These are phyloP conservation scores for Cheumatopsyche charites DNA, from an alignment of 1,140 invertebrate genomes.

Conservation along the genomic window DNA sequence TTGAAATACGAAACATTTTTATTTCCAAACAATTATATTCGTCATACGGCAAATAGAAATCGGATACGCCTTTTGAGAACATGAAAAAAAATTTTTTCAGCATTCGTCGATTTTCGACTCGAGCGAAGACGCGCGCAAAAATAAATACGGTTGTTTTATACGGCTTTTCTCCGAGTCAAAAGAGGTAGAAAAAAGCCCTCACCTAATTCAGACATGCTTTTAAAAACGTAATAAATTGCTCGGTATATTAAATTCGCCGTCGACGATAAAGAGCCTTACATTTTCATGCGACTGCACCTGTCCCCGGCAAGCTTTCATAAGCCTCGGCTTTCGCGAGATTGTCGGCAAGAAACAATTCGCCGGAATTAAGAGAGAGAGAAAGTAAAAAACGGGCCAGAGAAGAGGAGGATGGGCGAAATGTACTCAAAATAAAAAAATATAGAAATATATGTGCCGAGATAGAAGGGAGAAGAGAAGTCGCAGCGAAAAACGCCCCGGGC, in stretches of 20 bases:
- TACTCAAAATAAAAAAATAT: constrained; percentile 2
- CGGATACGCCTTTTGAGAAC: too few species aligned
- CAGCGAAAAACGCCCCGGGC: constrained; percentile 26
- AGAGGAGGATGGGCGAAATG: background rate
- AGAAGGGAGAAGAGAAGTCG: constrained; percentile 15
- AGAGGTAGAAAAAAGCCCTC: constrained; percentile 36
- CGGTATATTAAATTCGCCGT: constrained; percentile 48
- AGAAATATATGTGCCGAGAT: constrained; percentile 2
- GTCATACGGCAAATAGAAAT: too few species aligned
- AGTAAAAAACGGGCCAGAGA: background rate
- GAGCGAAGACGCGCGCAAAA: background rate
- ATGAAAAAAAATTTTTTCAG: too few species aligned
- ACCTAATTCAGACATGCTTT: constrained; percentile 48
- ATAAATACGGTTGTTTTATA: constrained; percentile 14
- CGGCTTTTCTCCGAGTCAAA: constrained; percentile 11
- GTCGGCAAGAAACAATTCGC: constrained; percentile 47
- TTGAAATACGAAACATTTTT: too few species aligned
- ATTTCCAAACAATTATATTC: too few species aligned
- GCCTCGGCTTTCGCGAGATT: constrained; percentile 43
- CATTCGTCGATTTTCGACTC: too few species aligned
- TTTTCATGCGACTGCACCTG: constrained; percentile 45
- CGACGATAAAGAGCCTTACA: constrained; percentile 41
- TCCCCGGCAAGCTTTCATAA: constrained; percentile 40
- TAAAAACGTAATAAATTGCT: constrained; percentile 49
- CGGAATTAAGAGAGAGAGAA: constrained; percentile 46